Evolutionary conservation across 2,797 vertebrate genomes (phyloP).

Genomic region (Danio aesculapii): DNA sequence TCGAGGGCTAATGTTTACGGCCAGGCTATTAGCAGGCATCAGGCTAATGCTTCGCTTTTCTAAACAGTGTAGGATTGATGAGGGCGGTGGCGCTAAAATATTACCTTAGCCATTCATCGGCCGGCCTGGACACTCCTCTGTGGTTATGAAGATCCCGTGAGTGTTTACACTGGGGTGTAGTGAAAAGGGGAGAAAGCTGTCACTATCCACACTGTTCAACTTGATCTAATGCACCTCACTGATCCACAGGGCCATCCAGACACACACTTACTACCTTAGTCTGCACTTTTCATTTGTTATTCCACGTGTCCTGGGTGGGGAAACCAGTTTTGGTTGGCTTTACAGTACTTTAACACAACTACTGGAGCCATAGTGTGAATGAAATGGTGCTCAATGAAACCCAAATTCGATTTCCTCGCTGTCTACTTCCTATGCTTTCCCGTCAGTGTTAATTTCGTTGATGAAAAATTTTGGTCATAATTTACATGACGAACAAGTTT

Average conservation of each 20-base stretch:
- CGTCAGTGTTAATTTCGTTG: too few relatives aligned
- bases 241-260: constrained; percentile 15
- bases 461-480: too few relatives aligned
- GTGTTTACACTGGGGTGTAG: constrained; percentile 59
- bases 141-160: constrained; percentile 33
- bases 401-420: too few relatives aligned
- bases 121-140: constrained; percentile 43
- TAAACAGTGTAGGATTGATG: constrained; percentile 82
- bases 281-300: constrained; percentile 13
- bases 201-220: constrained; percentile 30
- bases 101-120: constrained; percentile 73
- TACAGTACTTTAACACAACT: not conserved
- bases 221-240: constrained; percentile 53
- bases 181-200: constrained; percentile 44
- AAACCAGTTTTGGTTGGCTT: constrained; percentile 7
- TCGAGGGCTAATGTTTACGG: constrained; percentile 73
- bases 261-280: constrained; percentile 16
- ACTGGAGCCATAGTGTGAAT: not conserved
- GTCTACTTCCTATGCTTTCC: too few relatives aligned
- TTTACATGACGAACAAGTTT: too few relatives aligned
- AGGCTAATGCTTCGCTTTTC: constrained; percentile 71
- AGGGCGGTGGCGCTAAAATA: constrained; percentile 76
- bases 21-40: constrained; percentile 70
- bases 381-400: too few relatives aligned
- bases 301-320: constrained; percentile 29